A percentile compares a stretch with the other conserved stretches of the same genome.
Evolutionary conservation across 2,888 invertebrate genomes (phyloP).

Genomic region (Cotesia congregata): DNA sequence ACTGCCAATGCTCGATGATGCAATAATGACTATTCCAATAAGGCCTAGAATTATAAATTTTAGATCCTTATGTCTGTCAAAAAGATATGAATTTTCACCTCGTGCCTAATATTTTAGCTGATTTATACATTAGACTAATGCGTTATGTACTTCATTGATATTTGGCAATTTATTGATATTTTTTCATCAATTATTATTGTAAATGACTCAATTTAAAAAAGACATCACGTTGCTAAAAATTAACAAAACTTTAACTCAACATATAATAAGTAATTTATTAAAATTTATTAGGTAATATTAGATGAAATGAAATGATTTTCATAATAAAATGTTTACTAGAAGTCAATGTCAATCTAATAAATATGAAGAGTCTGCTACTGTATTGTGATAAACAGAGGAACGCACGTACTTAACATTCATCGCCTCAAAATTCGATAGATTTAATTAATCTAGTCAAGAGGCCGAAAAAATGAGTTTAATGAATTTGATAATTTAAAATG

Average conservation of each 20-base stretch:
- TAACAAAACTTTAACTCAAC: background rate
- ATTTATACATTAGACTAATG: slow-evolving; percentile 36
- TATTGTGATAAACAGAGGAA: slow-evolving; percentile 64
- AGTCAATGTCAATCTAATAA: slow-evolving; percentile 15
- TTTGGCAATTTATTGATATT: background rate
- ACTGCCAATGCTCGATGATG: slow-evolving; percentile 42
- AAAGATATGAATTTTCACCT: slow-evolving; percentile 58
- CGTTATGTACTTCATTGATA: slow-evolving; percentile 16
- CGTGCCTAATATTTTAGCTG: slow-evolving; percentile 59
- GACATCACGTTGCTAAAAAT: background rate
- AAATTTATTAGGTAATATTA: background rate
- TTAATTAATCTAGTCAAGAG: slow-evolving; percentile 44
- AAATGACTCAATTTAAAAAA: background rate
- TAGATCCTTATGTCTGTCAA: slow-evolving; percentile 26
- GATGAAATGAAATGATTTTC: background rate
- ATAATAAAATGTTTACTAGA: background rate
- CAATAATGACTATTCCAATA: slow-evolving; percentile 31
- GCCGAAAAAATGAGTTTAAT: slow-evolving; percentile 31
- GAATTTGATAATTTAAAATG: background rate
- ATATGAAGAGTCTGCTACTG: slow-evolving; percentile 55
- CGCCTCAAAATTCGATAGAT: slow-evolving; percentile 31
- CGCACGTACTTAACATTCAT: slow-evolving; percentile 61
- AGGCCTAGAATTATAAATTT: slow-evolving; percentile 24
- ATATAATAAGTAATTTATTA: background rate
- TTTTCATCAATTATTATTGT: background rate